Conservation (phyloP, 2,113 vertebrate genomes). For the Bothrops jararaca region DNA sequence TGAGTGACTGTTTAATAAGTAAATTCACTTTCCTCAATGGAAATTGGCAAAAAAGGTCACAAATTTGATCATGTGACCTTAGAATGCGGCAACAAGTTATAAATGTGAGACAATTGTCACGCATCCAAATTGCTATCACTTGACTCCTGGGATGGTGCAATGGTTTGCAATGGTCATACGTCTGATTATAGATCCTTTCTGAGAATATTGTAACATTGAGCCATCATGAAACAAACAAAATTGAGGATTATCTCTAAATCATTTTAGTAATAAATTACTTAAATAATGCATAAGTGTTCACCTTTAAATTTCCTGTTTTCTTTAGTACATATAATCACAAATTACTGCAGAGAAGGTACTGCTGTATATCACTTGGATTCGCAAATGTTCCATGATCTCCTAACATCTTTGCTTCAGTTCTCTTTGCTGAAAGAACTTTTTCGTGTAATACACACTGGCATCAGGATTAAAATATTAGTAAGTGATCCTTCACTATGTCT, state of each 20-base stretch:
- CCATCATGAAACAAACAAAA: background rate
- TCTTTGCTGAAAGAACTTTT: conserved; percentile 77
- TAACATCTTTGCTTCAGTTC: conserved; percentile 74
- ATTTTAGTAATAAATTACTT: background rate
- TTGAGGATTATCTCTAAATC: background rate
- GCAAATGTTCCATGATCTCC: conserved; percentile 75
- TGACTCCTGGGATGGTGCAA: background rate
- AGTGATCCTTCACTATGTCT: conserved; percentile 57
- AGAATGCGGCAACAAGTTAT: background rate
- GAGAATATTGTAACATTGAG: background rate
- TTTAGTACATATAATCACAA: conserved; percentile 80
- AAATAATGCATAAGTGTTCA: background rate
- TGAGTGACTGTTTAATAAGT: background rate
- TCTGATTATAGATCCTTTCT: background rate
- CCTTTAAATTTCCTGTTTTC: conserved; percentile 13
- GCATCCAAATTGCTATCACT: background rate
- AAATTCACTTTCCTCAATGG: background rate
- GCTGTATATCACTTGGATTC: conserved; percentile 75
- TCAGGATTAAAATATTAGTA: conserved; percentile 77
- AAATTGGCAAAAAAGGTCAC: background rate
- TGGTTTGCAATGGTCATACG: background rate
- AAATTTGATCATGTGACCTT: background rate
- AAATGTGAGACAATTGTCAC: background rate
- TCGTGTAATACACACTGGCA: conserved; percentile 71
- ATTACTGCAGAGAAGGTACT: conserved; percentile 78